A percentile compares a stretch with the other conserved stretches of the same genome.
These are phyloP conservation scores for human DNA, from an alignment of 2,113 vertebrate genomes.

Conservation along the genomic window DNA sequence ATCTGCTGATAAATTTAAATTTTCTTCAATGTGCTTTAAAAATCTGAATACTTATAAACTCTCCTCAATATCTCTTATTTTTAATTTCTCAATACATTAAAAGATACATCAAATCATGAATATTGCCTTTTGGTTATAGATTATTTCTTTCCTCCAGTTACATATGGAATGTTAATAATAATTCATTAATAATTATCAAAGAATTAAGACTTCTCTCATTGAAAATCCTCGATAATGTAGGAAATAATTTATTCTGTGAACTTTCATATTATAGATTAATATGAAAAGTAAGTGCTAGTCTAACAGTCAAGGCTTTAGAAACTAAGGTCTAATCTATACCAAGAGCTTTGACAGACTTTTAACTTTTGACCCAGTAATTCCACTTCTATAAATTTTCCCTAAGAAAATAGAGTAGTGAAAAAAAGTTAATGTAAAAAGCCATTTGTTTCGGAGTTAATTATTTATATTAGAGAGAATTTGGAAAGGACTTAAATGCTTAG, in stretches of 20 bases:
- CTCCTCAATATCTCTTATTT: neutral
- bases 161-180: slow-evolving; percentile 50
- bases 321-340: neutral
- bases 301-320: neutral
- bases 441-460: neutral
- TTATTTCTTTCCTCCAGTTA: slow-evolving; percentile 51
- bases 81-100: slow-evolving; percentile 45
- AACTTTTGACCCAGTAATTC: neutral
- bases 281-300: neutral
- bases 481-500: neutral
- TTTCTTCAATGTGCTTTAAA: slow-evolving; percentile 41
- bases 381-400: neutral
- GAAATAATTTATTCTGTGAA: slow-evolving; percentile 29
- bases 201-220: neutral
- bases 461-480: neutral
- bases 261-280: neutral
- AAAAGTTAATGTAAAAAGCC: neutral
- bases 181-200: neutral
- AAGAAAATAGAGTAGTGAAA: neutral
- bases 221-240: neutral
- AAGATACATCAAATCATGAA: slow-evolving; percentile 25
- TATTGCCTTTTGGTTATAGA: neutral
- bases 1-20: slow-evolving; percentile 20
- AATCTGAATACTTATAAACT: slow-evolving; percentile 14
- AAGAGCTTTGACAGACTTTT: neutral